A percentile compares a stretch with the other conserved stretches of the same genome.
These are phyloP conservation scores for Odocoileus virginianus DNA, from an alignment of 2,113 vertebrate species.

Conservation along the genomic window DNA sequence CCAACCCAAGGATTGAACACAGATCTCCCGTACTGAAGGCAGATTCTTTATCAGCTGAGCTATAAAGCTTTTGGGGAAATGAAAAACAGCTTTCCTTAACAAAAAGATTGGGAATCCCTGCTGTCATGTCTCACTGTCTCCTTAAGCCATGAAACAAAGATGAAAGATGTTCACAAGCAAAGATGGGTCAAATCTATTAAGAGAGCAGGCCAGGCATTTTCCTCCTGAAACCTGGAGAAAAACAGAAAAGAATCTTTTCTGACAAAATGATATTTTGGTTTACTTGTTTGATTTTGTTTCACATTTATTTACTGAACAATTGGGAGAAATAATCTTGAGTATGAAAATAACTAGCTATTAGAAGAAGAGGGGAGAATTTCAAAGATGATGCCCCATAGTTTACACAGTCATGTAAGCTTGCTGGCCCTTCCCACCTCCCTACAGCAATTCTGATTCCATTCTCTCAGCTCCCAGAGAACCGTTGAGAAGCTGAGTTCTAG, in stretches of 20 bases:
- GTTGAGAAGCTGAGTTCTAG: background rate
- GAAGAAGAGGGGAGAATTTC: background rate
- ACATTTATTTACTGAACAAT: background rate
- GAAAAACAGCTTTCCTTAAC: background rate
- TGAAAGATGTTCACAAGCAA: constrained; percentile 4
- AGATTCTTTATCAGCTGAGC: background rate
- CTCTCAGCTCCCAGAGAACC: background rate
- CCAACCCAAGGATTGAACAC: background rate
- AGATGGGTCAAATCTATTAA: constrained; percentile 31
- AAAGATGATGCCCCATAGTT: background rate
- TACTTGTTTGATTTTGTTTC: background rate
- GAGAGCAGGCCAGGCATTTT: background rate
- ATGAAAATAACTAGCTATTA: background rate
- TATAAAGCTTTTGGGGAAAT: constrained; percentile 41
- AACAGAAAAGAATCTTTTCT: background rate
- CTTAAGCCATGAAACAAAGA: constrained; percentile 35
- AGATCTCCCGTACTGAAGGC: background rate
- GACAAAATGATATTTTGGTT: background rate
- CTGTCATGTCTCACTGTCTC: background rate
- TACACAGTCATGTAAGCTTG: background rate
- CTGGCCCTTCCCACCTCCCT: background rate
- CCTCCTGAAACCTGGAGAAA: background rate
- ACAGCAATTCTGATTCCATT: background rate
- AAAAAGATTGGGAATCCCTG: background rate
- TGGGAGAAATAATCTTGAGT: background rate